Base-by-base conservation (phyloP, 2,888 invertebrate genomes). In the Pachliopta kotzebuea region DNA sequence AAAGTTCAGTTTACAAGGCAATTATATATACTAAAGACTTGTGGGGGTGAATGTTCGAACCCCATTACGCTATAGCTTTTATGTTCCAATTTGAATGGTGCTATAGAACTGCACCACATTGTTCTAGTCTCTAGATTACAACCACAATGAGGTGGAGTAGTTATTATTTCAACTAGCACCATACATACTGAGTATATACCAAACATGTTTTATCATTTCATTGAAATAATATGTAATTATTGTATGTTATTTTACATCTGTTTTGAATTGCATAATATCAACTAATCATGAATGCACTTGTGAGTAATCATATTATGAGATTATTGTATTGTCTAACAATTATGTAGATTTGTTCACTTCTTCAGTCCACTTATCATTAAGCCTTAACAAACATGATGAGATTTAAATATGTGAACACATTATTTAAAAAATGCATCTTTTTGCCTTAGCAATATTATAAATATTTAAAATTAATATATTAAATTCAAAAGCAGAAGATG, bases 271-370 rank as follows among this genome's bases (percentile, higher is more conserved):
- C 45, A 45, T 45, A 18, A 45, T 45, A n/a, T 45, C 18, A 45
- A 45, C 6, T n/a, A 45, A 45, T 18, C 45, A 60, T 37, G 2
- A 8, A 42, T 24, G 54, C 54, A 60, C 60, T 60, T 60, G 23
- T 54, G 54, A 7, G 54, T 24, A 54, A 20, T 60, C 60, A 60
- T 17, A 54, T 60, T 52, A 60, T 31, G 24, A 60, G 60, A 60
- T 54, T 60, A 60, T 29, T n/a, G n/a, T 20, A 7, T 60, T 54
- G n/a, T 14, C 31, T 54, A 60, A 60, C 42, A 54, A n/a, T 24
- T 4, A 24, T 26, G 24, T 60, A 53, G 18, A 60, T 53, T 60
- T 54, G 45, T 45, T n/a, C 7, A n/a, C n/a, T 45, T 45, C n/a
- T 26, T 7, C 23, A 54, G 26, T 18, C 52, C 49, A 59, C 21